Evolutionary conservation across 2,797 vertebrate genomes (phyloP), one percentile per base, ranked within the genome.

Genomic region (Apodemus agrarius): DNA sequence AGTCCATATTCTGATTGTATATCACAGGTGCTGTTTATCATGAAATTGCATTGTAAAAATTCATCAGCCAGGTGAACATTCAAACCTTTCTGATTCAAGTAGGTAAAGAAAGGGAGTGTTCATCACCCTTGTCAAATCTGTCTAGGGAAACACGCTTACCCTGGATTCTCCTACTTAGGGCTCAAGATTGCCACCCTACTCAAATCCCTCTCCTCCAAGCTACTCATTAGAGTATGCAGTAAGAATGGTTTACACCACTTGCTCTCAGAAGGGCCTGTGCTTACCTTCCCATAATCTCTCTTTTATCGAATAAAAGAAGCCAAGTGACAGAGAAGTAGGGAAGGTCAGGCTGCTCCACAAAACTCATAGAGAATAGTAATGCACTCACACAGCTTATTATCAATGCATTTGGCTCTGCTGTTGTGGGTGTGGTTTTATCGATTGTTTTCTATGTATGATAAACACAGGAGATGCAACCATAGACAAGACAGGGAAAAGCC

Each of bases 1-100:
- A 8, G 13, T 40, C 74, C 57, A 26, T 14, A 65, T 85, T 87
- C 90, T 96, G 94, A 96, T 96, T 94, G 74, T 94, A 82, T 17
- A 54, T 63, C 52, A 63, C n/a, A 83, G 61, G 79, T 16, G 37
- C 54, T 74, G 6, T 69, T 92, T 85, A 65, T 94, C 87, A 96
- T 57, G 49, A 72, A 89, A 46, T 40, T 10, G n/a, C 24, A 6
- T 17, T 75, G 26, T 79, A 65, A 95, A 91, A 74, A n/a, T 67
- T 40, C 80, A 95, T 93, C 19, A 61, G 54, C 37, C 49, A 80
- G 37, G 37, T 92, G 29, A 90, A 16, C 54, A 82, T 43, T 76
- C 89, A 86, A 81, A 34, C 4, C 29, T 16, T 82, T 54, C 29
- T 61, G n/a, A 37, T 63, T 81, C 19, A 74, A 75, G 54, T 40